phyloP scores from a whole-genome alignment of 2,797 vertebrate species.

The Cygnus olor region DNA sequence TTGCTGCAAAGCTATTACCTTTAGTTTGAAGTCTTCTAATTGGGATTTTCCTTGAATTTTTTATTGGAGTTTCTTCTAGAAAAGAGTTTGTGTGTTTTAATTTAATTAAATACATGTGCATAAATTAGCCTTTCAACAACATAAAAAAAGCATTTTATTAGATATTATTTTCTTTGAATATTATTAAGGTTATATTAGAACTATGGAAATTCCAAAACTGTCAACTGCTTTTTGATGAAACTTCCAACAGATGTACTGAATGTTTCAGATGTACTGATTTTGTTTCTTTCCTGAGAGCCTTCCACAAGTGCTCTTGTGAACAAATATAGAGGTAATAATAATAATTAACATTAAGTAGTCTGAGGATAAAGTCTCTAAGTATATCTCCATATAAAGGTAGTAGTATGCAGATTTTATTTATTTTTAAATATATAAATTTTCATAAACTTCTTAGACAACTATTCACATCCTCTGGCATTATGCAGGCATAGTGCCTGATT shows the following conservation, averaged over 20 bases:
- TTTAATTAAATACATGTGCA: background rate
- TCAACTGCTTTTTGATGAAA: background rate
- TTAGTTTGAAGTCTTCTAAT: background rate
- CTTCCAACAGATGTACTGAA: background rate
- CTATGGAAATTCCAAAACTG: background rate
- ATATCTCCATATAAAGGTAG: background rate
- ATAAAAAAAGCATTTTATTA: background rate
- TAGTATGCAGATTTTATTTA: background rate
- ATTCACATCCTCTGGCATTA: background rate
- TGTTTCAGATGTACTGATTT: background rate
- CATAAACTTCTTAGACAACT: background rate
- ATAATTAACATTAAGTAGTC: background rate
- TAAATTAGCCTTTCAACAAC: background rate
- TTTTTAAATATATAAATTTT: background rate
- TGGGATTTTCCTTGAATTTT: background rate
- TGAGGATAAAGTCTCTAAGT: background rate
- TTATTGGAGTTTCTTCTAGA: background rate
- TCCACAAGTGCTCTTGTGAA: background rate
- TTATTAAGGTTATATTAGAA: background rate
- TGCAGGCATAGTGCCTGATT: background rate
- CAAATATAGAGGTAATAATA: background rate
- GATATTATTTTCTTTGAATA: background rate
- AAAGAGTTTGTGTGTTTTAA: background rate
- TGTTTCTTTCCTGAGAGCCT: background rate
- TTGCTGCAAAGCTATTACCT: constrained; percentile 25